Evolutionary conservation across 64 coral and sea anemone genomes (phyloP), one percentile per base, ranked within the genome.

Genomic region (Exaiptasia diaphana): DNA sequence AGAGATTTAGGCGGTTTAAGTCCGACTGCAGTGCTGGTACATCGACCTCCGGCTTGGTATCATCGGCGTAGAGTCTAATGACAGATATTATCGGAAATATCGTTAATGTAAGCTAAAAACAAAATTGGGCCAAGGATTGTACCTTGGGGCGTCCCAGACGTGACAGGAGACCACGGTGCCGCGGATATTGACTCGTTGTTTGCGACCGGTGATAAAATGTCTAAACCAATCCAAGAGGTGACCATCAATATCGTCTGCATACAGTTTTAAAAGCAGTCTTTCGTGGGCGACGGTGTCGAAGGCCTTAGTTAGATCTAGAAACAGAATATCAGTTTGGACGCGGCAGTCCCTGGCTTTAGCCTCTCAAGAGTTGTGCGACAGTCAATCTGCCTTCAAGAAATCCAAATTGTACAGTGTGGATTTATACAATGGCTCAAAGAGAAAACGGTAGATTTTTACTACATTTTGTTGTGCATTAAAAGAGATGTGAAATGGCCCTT

Each of bases 161-260:
- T 26, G 27, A 64, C 56, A 24, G 24, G 53, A 26, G 28, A 64
- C 59, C 22, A 53, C 22, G 11, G 49, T 61, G 20, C 53, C 75
- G 21, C 55, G 34, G 35, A 80, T 33, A 33, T 9, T 8, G 9
- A 82, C 78, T 25, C 63, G 65, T 27, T 68, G 78, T 31, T 22
- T 82, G 27, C 60, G 55, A 31, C 58, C 38, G 17, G 77, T 80
- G 2, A 80, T 22, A 63, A 86, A 86, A 31, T 86, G 39, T 44
- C 29, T 63, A 58, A 86, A 44, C 82, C 54, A 86, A 24, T 39
- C 29, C 11, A 52, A 52, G 32, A 68, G 15, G 38, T 0, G 42
- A 32, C 79, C 48, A 41, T 82, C 63, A 20, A 82, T 82, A 45
- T 64, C 22, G 25, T 75, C 32, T 32, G 21, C 30, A 45, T 64